phyloP scores from a whole-genome alignment of 1,140 invertebrate genomes.

The Lanistes nyassanus region DNA sequence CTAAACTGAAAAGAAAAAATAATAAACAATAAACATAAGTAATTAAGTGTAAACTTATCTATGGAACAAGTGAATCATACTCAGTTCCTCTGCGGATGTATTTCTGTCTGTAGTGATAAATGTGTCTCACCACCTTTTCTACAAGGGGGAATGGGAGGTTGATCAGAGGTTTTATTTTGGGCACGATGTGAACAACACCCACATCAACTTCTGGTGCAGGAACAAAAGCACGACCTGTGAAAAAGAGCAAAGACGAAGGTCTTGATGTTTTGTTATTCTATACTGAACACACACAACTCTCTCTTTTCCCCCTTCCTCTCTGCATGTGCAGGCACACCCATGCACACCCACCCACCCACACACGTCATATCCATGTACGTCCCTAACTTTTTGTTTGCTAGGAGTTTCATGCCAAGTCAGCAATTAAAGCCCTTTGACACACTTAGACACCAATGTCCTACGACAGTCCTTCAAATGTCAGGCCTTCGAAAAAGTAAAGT shows the following conservation, averaged over 20 bases:
- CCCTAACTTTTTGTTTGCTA: no score
- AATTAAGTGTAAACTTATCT: no score
- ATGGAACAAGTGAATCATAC: conserved; percentile 48
- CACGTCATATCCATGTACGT: no score
- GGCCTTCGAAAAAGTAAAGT: no score
- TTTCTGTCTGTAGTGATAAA: conserved; percentile 91
- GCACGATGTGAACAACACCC: conserved; percentile 89
- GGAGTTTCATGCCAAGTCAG: no score
- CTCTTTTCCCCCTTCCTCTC: not conserved
- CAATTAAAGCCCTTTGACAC: no score
- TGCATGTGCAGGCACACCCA: not conserved
- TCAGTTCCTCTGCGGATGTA: conserved; percentile 76
- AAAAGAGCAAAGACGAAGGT: no score
- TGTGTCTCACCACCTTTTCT: conserved; percentile 87
- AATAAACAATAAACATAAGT: no score
- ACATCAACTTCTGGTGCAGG: conserved; percentile 97
- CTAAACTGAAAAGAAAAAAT: no score
- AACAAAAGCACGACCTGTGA: conserved; percentile 82
- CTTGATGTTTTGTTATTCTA: no score
- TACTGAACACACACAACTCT: not conserved
- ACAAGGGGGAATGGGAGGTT: conserved; percentile 83
- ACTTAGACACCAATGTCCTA: no score
- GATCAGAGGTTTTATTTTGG: conserved; percentile 81
- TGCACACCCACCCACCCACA: not conserved
- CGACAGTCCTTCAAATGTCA: no score